These are phyloP conservation scores for Takifugu rubripes DNA, from an alignment of 2,797 vertebrate genomes.

Conservation along the genomic window DNA sequence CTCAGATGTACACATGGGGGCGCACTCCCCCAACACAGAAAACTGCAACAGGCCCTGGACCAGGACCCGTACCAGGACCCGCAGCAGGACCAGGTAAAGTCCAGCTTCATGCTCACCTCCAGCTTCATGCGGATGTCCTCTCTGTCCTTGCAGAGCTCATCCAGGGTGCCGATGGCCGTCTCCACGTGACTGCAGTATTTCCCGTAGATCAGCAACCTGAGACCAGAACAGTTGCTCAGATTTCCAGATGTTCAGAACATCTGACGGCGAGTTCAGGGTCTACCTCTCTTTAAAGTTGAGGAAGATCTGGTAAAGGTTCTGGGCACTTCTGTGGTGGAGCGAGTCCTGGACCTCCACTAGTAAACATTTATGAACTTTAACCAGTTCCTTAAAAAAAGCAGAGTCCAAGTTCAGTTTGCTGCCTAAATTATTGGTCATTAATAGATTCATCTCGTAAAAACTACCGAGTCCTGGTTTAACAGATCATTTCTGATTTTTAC, in stretches of 20 bases:
- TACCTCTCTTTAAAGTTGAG: conserved; percentile 96
- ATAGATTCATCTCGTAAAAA: background rate
- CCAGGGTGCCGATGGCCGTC: conserved; percentile 85
- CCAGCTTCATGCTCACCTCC: conserved; percentile 72
- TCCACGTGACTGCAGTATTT: conserved; percentile 98
- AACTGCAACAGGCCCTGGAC: background rate
- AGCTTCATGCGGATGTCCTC: conserved; percentile 93
- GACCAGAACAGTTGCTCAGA: background rate
- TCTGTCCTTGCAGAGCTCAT: conserved; percentile 90
- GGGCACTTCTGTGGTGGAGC: conserved; percentile 84
- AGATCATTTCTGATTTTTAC: too few species aligned
- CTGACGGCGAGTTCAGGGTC: too few species aligned
- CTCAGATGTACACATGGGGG: conserved; percentile 54
- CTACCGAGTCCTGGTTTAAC: too few species aligned
- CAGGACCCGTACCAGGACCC: background rate
- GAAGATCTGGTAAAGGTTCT: conserved; percentile 93
- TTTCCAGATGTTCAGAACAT: too few species aligned
- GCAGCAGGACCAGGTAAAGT: background rate
- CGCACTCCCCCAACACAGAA: conserved; percentile 21
- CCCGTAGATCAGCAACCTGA: conserved; percentile 92
- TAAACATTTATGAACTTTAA: conserved; percentile 90
- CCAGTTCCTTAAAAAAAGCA: conserved; percentile 81
- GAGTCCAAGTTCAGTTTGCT: background rate
- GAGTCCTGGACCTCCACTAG: conserved; percentile 90
- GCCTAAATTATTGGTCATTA: background rate